Evolutionary conservation across 1,140 invertebrate genomes (phyloP).

Genomic region (Ceratina australensis): DNA sequence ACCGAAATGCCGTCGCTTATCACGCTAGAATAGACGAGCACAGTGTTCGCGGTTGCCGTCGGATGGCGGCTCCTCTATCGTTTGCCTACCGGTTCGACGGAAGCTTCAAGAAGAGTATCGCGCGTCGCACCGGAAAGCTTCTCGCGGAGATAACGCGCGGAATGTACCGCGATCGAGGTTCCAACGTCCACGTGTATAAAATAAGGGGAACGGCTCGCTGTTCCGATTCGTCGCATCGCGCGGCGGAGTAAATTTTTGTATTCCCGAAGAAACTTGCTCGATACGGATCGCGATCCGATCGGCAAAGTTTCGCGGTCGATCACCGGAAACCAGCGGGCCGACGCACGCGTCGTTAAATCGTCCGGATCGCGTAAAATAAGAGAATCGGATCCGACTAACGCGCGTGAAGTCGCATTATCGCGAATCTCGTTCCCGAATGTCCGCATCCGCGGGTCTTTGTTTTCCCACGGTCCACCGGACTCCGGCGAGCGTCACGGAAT

Average conservation of each 20-base stretch:
- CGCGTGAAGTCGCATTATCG: background rate
- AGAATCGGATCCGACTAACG: background rate
- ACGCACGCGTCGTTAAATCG: background rate
- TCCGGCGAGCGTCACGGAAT: slow-evolving; percentile 34
- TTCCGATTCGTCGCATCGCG: too few species aligned
- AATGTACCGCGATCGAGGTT: too few species aligned
- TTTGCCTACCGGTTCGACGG: slow-evolving; percentile 13
- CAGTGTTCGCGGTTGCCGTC: slow-evolving; percentile 54
- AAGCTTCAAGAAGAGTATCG: background rate
- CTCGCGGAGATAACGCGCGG: too few species aligned
- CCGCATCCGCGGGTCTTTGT: slow-evolving; percentile 17
- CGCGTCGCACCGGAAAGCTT: too few species aligned
- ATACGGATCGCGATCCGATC: too few species aligned
- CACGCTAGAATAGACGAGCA: slow-evolving; percentile 38
- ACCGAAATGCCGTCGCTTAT: slow-evolving; percentile 46
- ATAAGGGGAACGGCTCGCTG: too few species aligned
- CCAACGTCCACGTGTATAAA: too few species aligned
- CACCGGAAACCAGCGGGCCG: background rate
- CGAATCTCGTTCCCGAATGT: background rate
- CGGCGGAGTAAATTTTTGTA: too few species aligned
- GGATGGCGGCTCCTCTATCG: slow-evolving; percentile 53
- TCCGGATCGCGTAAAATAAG: background rate
- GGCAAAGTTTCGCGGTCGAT: background rate
- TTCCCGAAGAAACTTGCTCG: too few species aligned
- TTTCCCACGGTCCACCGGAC: slow-evolving; percentile 44